Evolutionary conservation across 2,888 invertebrate species (phyloP), one percentile per base, ranked within the genome.

Genomic region (Allygus modestus): DNA sequence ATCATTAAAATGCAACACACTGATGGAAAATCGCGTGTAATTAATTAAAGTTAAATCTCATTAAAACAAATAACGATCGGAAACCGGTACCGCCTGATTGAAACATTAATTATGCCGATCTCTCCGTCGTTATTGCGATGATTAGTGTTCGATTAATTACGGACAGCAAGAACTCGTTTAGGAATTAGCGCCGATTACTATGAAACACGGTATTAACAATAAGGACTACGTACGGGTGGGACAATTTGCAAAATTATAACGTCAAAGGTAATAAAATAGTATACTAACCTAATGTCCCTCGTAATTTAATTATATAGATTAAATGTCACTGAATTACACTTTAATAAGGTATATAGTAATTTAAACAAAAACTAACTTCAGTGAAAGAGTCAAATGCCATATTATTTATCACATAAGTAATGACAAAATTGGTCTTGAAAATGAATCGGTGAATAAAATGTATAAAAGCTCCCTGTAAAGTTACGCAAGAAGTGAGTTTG

Each of bases 31-130:
- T 31, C 26, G 26, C 65, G 28, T 31, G 65, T 65, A 65, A 65
- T 65, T 65, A 65, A 65, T 65, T 65, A 65, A 65, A 65, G 65
- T 31, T 28, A 65, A 65, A 65, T 65, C 65, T 65, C 28, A 65
- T 65, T 65, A 65, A 65, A 65, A 65, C 65, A 65, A 65, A 65
- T 65, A 65, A 65, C 65, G 65, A 23, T 58, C 23, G 65, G 0
- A n/a, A 58, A 58, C 28, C 65, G 65, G 65, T 28, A 28, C 65
- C 31, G 26, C 12, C 28, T 65, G 65, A 65, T 65, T 65, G 65
- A 65, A 65, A 65, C 65, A 65, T 65, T 65, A 28, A 65, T 65
- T 65, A 65, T 65, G 65, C 65, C 28, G 65, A 28, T 4, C 26
- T 28, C 9, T 0, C 23, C 17, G 65, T 65, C 65, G 65, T 28